Conservation (phyloP, 2,888 invertebrate species). For the Caenorhabditis parvicauda region DNA sequence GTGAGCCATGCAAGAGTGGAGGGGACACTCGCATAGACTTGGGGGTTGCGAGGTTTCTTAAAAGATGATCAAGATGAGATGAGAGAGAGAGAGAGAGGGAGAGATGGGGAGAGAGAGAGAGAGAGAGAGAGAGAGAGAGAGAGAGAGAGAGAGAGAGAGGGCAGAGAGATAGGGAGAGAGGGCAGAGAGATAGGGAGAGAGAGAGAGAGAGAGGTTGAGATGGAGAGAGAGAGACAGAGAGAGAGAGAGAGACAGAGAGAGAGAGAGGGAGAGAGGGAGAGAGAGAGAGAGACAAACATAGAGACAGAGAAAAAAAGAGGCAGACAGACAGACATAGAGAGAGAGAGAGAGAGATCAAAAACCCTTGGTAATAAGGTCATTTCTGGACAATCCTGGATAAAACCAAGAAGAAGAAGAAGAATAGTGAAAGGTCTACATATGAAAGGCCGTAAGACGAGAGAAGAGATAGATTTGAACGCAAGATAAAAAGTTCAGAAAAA, state of each 20-base stretch:
- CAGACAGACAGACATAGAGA: neutral
- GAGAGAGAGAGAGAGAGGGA: slow-evolving; percentile 2
- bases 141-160: slow-evolving; percentile 5
- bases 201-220: slow-evolving; percentile 3
- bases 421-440: too few relatives aligned
- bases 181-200: neutral
- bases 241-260: too few relatives aligned
- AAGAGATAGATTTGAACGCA: too few relatives aligned
- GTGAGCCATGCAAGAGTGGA: neutral
- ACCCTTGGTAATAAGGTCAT: too few relatives aligned
- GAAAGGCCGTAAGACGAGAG: too few relatives aligned
- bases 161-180: neutral
- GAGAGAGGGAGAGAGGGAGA: too few relatives aligned
- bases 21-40: neutral
- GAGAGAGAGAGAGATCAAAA: too few relatives aligned
- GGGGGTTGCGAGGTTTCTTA: slow-evolving; percentile 4
- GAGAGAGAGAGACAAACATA: neutral
- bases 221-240: neutral
- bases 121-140: slow-evolving; percentile 2
- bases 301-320: neutral
- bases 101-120: slow-evolving; percentile 1
- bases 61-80: slow-evolving; percentile 1
- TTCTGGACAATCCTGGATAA: too few relatives aligned
- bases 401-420: too few relatives aligned
- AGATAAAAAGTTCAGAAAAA: too few relatives aligned